These are phyloP conservation scores for Capitulum mitella DNA, from an alignment of 2,888 invertebrate genomes.

Conservation along the genomic window DNA sequence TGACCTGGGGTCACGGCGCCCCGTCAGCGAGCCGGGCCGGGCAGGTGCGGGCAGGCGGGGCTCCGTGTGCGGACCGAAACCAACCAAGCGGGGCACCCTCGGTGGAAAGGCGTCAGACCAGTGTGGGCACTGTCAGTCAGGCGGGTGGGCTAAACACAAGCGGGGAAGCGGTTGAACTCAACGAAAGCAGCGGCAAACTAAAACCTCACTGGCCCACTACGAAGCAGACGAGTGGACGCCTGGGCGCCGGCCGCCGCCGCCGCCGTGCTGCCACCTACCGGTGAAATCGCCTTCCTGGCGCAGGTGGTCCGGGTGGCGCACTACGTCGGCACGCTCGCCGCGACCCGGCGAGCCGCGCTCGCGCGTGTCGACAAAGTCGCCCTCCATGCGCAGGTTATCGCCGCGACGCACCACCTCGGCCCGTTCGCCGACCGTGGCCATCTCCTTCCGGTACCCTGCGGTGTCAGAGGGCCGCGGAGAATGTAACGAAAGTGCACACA, in stretches of 20 bases:
- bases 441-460: neutral
- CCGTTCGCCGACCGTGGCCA: slow-evolving; percentile 16
- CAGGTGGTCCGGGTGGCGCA: slow-evolving; percentile 20
- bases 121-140: neutral
- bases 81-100: too few species aligned
- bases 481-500: too few species aligned
- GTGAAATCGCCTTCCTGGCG: neutral
- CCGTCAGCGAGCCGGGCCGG: too few species aligned
- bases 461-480: neutral
- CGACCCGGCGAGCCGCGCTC: neutral
- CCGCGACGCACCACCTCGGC: slow-evolving; percentile 50
- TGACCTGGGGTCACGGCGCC: neutral
- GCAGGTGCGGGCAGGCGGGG: neutral
- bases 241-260: too few species aligned
- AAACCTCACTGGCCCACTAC: too few species aligned
- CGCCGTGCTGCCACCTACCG: neutral
- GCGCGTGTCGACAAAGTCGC: slow-evolving; percentile 40
- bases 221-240: too few species aligned
- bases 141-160: neutral
- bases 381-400: slow-evolving; percentile 35
- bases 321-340: neutral
- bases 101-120: too few species aligned
- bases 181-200: neutral
- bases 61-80: neutral
- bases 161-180: neutral